Evolutionary conservation across 2,888 invertebrate genomes (phyloP).

Genomic region (Sphaeridia pumilis): DNA sequence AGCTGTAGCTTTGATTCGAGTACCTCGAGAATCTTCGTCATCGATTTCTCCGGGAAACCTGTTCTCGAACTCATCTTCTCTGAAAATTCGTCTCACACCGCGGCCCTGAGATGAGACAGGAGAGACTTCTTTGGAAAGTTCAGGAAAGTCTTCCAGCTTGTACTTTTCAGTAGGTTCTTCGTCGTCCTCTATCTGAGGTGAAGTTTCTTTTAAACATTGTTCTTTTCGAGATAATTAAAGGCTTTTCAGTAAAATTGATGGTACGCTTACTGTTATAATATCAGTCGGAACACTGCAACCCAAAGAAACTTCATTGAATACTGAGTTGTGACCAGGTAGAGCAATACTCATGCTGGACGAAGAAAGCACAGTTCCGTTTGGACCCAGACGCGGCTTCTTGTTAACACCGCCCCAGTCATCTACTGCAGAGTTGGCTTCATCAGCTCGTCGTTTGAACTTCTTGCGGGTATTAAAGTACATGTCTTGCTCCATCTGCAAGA

Average conservation of each 20-base stretch:
- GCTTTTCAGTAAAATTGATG: no score
- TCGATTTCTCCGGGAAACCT: no score
- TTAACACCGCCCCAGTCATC: background rate
- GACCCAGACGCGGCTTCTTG: background rate
- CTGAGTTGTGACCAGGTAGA: background rate
- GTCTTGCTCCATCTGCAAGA: no score
- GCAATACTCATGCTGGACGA: background rate
- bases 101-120: background rate
- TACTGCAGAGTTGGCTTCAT: no score
- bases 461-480: no score
- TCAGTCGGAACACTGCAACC: background rate
- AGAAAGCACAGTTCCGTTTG: background rate
- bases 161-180: background rate
- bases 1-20: no score
- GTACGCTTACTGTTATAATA: no score
- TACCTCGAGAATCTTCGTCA: no score
- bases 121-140: background rate
- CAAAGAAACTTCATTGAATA: background rate
- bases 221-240: no score
- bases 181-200: no score
- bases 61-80: no score
- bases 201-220: no score
- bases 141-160: background rate
- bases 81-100: background rate
- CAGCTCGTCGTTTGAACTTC: conserved; percentile 8